These are phyloP conservation scores for Thaumetopoea pityocampa DNA, from an alignment of 1,140 invertebrate genomes.

Conservation along the genomic window DNA sequence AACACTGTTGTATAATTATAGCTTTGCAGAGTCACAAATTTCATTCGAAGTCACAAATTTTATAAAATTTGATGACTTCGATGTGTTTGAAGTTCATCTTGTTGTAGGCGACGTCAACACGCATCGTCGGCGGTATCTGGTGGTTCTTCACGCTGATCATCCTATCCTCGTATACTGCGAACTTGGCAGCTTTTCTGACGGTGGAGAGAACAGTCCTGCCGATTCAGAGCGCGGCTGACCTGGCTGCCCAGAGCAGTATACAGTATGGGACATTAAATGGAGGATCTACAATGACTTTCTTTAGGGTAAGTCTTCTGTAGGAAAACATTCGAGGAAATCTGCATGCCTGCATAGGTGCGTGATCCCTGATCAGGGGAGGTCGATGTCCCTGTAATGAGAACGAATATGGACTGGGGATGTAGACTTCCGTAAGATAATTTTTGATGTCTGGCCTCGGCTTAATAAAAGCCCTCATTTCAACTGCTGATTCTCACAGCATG, in stretches of 20 bases:
- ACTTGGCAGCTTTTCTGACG: constrained; percentile 96
- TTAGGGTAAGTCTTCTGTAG: constrained; percentile 82
- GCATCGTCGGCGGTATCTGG: constrained; percentile 97
- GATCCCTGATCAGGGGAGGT: too few relatives aligned
- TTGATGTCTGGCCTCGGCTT: too few relatives aligned
- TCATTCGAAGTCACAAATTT: too few relatives aligned
- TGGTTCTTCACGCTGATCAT: constrained; percentile 99
- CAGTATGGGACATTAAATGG: constrained; percentile 94
- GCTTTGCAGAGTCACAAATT: too few relatives aligned
- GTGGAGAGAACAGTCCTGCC: constrained; percentile 98
- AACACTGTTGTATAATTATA: too few relatives aligned
- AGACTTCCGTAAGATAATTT: too few relatives aligned
- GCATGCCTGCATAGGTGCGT: background rate
- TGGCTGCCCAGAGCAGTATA: constrained; percentile 95
- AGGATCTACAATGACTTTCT: constrained; percentile 98
- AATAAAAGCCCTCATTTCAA: too few relatives aligned
- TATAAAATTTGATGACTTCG: too few relatives aligned
- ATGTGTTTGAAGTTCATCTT: background rate
- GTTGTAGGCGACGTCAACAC: constrained; percentile 91
- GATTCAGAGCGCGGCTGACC: constrained; percentile 96
- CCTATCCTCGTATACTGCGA: constrained; percentile 93
- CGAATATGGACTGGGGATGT: too few relatives aligned
- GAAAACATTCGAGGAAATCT: background rate
- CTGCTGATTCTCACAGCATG: too few relatives aligned
- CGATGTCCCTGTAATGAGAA: too few relatives aligned